Evolutionary conservation across 2,113 vertebrate species (phyloP).

Genomic region (Oryzias javanicus): DNA sequence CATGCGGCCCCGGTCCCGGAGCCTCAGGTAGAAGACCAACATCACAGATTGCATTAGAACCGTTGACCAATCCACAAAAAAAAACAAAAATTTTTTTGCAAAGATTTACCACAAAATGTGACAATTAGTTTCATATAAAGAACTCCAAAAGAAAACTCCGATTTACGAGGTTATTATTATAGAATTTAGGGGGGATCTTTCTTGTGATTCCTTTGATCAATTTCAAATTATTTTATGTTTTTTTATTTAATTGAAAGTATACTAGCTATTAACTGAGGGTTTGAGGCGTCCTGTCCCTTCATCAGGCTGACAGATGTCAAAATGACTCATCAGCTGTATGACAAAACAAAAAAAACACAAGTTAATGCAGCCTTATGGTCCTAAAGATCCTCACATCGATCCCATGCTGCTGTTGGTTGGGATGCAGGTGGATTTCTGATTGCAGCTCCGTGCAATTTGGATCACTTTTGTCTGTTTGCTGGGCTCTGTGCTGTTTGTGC

Average conservation of each 20-base stretch:
- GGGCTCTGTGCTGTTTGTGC: constrained; percentile 47
- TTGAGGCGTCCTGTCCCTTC: background rate
- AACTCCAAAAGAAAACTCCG: too few species aligned
- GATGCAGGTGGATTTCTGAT: constrained; percentile 44
- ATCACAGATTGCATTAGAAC: too few species aligned
- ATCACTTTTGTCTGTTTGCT: constrained; percentile 60
- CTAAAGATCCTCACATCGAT: constrained; percentile 19
- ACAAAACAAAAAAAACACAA: constrained; percentile 15
- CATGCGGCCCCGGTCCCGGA: constrained; percentile 89
- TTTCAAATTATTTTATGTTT: too few species aligned
- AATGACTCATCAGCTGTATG: constrained; percentile 1
- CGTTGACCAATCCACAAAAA: too few species aligned
- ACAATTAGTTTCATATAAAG: too few species aligned
- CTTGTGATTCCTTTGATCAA: too few species aligned
- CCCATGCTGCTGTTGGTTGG: constrained; percentile 21
- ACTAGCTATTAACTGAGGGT: background rate
- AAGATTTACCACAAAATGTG: too few species aligned
- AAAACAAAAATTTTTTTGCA: too few species aligned
- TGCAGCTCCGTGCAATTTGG: constrained; percentile 35
- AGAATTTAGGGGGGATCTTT: too few species aligned
- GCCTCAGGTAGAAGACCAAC: constrained; percentile 83
- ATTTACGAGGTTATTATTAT: too few species aligned
- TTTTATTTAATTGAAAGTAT: too few species aligned
- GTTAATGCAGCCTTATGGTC: constrained; percentile 9
- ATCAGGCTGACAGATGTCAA: constrained; percentile 15